Percentiles rank a stretch among this genome's conserved stretches.
Conservation (phyloP, 2,113 vertebrate genomes). For the Elephas maximus region DNA sequence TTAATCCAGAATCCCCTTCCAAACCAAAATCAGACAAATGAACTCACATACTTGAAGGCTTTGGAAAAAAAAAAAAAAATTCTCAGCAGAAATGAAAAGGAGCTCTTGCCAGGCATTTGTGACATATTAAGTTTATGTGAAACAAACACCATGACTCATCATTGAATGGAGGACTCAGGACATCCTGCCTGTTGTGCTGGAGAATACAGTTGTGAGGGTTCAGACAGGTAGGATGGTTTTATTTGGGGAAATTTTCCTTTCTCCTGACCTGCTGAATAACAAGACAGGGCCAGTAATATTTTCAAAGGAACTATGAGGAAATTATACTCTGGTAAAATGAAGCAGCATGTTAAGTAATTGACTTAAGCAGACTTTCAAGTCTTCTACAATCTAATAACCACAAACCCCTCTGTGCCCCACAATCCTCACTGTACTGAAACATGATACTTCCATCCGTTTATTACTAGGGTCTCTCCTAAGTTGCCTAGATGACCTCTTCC, state of each 20-base stretch:
- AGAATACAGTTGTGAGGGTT: neutral
- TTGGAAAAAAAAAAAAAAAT: neutral
- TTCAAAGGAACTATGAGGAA: neutral
- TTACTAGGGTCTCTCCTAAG: neutral
- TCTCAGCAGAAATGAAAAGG: constrained; percentile 31
- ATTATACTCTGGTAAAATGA: neutral
- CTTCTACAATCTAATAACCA: neutral
- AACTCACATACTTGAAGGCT: neutral
- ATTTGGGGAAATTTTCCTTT: neutral
- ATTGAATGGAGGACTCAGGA: neutral
- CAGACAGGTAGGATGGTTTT: neutral
- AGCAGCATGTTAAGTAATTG: neutral
- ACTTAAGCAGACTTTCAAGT: neutral
- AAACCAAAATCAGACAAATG: constrained; percentile 39
- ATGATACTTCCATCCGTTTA: neutral
- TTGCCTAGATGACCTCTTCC: neutral
- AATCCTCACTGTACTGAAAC: neutral
- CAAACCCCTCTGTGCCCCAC: neutral
- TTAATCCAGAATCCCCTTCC: neutral
- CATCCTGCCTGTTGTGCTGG: neutral
- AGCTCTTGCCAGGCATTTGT: neutral
- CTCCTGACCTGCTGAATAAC: neutral
- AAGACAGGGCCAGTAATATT: neutral
- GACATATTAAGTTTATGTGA: neutral
- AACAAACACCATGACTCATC: neutral